Percentiles rank a stretch among this genome's conserved stretches.
phyloP scores from a whole-genome alignment of 2,113 vertebrate genomes.

The Dendrocopos noguchii region DNA sequence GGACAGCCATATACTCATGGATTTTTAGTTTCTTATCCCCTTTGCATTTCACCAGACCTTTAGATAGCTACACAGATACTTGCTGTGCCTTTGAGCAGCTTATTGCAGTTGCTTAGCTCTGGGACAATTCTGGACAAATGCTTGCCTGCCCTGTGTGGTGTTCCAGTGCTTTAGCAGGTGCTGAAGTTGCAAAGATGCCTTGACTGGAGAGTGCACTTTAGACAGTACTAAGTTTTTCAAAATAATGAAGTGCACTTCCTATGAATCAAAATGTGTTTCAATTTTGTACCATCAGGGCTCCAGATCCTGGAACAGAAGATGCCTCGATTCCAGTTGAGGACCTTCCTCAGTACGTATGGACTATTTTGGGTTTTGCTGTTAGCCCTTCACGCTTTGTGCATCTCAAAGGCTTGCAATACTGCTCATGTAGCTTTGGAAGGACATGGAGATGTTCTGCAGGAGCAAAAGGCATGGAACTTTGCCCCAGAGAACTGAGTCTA shows the following conservation, averaged over 20 bases:
- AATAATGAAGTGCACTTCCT: background rate
- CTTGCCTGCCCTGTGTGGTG: background rate
- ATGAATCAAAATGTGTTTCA: background rate
- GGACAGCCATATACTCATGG: background rate
- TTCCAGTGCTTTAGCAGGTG: background rate
- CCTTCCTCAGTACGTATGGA: slow-evolving; percentile 85
- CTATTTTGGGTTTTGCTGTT: background rate
- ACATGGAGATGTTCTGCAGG: background rate
- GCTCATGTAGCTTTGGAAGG: background rate
- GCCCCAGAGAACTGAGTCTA: background rate
- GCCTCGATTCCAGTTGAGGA: slow-evolving; percentile 86
- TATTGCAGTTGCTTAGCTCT: background rate
- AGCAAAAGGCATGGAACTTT: background rate
- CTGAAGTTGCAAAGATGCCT: background rate
- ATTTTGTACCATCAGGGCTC: slow-evolving; percentile 77
- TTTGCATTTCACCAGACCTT: background rate
- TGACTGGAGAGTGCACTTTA: background rate
- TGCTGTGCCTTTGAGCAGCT: background rate
- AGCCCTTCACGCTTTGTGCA: background rate
- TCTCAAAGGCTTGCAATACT: background rate
- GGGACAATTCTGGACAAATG: background rate
- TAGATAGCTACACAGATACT: background rate
- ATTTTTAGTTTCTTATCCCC: background rate
- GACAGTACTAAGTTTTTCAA: background rate
- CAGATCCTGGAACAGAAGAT: slow-evolving; percentile 82